These are phyloP conservation scores for Cactoblastis cactorum DNA, from an alignment of 2,888 invertebrate genomes.

Conservation along the genomic window DNA sequence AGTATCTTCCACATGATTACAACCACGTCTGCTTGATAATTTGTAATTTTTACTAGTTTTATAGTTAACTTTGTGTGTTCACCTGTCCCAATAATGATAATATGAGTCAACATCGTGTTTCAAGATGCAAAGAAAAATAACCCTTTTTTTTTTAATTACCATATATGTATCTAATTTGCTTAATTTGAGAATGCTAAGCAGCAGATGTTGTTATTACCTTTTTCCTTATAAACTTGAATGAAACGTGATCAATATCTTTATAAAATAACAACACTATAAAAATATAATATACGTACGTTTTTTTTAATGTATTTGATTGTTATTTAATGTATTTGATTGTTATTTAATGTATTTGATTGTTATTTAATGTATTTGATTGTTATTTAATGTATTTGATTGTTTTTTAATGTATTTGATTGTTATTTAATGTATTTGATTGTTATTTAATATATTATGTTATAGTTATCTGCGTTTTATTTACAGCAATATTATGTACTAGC, in stretches of 20 bases:
- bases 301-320: no score
- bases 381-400: no score
- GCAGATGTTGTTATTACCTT: neutral
- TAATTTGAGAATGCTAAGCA: neutral
- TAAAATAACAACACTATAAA: no score
- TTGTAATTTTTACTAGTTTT: slow-evolving; percentile 35
- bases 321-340: no score
- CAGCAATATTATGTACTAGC: no score
- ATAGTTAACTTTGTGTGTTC: slow-evolving; percentile 35
- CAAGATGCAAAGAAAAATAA: slow-evolving; percentile 1
- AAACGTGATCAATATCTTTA: neutral
- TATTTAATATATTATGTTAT: no score
- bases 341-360: no score
- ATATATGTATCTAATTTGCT: neutral
- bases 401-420: no score
- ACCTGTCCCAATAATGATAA: slow-evolving; percentile 39
- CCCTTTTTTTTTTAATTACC: slow-evolving; percentile 4
- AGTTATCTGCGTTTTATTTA: no score
- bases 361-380: no score
- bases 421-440: no score
- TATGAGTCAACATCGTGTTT: slow-evolving; percentile 6
- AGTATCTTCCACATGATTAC: slow-evolving; percentile 40
- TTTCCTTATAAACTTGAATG: neutral
- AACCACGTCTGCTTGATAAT: slow-evolving; percentile 26
- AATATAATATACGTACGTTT: no score